A percentile compares a stretch with the other conserved stretches of the same genome.
Evolutionary conservation across 2,797 vertebrate species (phyloP).

Genomic region (Ptychobarbus kaznakovi): DNA sequence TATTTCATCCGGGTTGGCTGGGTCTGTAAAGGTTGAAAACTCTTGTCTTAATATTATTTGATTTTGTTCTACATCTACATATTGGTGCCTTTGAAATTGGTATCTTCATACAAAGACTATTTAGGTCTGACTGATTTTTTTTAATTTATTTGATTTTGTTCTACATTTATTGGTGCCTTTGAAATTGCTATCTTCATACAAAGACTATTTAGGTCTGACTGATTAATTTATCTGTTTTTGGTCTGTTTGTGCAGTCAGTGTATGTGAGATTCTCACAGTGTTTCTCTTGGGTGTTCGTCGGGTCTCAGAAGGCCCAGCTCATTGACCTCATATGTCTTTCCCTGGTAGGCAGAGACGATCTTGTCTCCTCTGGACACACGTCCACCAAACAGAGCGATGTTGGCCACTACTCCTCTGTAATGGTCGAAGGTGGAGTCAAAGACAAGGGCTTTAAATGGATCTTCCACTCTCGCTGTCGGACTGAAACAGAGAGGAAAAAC

Average conservation of each 20-base stretch:
- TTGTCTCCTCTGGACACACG: conserved; percentile 86
- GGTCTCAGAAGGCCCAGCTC: conserved; percentile 92
- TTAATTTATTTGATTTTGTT: background rate
- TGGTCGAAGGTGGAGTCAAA: conserved; percentile 96
- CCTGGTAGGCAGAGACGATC: conserved; percentile 84
- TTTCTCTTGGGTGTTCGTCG: conserved; percentile 82
- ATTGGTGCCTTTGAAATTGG: background rate
- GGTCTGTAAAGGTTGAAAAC: background rate
- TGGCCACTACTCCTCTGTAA: conserved; percentile 93
- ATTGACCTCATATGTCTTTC: conserved; percentile 91
- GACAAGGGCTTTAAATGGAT: conserved; percentile 90
- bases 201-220: background rate
- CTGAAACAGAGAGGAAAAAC: conserved; percentile 67
- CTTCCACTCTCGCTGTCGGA: conserved; percentile 74
- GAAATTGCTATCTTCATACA: background rate
- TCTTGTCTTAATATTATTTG: background rate
- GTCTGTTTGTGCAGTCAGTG: background rate
- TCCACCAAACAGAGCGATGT: conserved; percentile 89
- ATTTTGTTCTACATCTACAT: background rate
- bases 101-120: background rate
- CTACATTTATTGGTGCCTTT: background rate
- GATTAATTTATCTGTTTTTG: background rate
- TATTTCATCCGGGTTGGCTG: background rate
- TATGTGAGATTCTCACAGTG: conserved; percentile 79
- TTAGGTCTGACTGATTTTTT: background rate